Percentiles rank a stretch among this genome's conserved stretches.
Conservation (phyloP, 2,888 invertebrate species). For the Cheilosia scutellata region DNA sequence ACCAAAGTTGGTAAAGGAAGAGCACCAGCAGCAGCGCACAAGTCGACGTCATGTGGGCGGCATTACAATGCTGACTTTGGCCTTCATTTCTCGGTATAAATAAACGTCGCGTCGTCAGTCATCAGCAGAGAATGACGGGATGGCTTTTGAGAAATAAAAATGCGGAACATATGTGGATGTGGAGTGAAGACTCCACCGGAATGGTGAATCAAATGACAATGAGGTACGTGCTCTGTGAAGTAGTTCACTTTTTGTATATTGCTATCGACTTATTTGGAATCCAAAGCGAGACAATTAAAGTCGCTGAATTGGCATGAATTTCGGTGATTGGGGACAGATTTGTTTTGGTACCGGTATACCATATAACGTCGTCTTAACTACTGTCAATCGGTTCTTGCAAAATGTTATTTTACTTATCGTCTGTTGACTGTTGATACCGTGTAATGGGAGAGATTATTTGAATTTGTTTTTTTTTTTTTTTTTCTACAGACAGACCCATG, state of each 20-base stretch:
- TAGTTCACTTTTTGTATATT: constrained; percentile 47
- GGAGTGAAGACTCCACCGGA: constrained; percentile 41
- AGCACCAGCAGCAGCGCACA: neutral
- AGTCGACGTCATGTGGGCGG: constrained; percentile 37
- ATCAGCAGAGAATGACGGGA: constrained; percentile 11
- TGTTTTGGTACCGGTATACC: constrained; percentile 24
- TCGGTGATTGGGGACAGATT: constrained; percentile 52
- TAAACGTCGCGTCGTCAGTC: constrained; percentile 12
- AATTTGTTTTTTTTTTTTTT: constrained; percentile 24
- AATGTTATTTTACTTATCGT: constrained; percentile 9
- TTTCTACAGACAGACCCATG: constrained; percentile 26
- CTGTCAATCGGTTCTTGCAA: constrained; percentile 11
- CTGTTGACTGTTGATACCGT: constrained; percentile 26
- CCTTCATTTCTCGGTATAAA: constrained; percentile 56
- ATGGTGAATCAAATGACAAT: constrained; percentile 33
- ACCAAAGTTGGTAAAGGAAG: constrained; percentile 47
- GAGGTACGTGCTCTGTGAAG: constrained; percentile 65
- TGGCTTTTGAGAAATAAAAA: constrained; percentile 7
- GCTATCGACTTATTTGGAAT: constrained; percentile 49
- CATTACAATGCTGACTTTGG: constrained; percentile 44
- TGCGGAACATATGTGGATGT: constrained; percentile 34
- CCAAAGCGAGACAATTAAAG: constrained; percentile 66
- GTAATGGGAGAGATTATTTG: constrained; percentile 21
- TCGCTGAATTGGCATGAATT: constrained; percentile 61
- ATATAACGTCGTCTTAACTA: neutral